These are phyloP conservation scores for Ceratina australensis DNA, from an alignment of 1,140 invertebrate genomes.

Conservation along the genomic window DNA sequence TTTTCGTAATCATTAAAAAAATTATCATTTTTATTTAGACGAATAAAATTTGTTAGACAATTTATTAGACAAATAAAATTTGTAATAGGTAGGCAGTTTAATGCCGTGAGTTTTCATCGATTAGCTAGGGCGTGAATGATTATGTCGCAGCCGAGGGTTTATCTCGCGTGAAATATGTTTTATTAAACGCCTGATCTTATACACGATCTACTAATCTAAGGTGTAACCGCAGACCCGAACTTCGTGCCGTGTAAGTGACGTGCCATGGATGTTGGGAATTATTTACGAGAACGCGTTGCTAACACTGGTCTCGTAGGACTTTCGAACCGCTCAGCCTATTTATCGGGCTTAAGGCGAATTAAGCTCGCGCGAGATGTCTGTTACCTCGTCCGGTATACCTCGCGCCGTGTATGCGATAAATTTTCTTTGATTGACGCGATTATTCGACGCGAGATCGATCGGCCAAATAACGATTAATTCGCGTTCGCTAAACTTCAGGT, in stretches of 20 bases:
- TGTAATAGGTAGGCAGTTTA: too few species aligned
- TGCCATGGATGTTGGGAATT: slow-evolving; percentile 50
- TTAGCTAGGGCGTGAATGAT: too few species aligned
- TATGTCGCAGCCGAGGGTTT: too few species aligned
- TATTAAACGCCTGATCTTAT: neutral
- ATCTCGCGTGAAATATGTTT: neutral
- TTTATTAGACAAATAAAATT: too few species aligned
- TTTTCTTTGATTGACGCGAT: slow-evolving; percentile 56
- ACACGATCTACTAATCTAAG: neutral
- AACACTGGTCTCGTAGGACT: slow-evolving; percentile 36
- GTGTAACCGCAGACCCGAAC: slow-evolving; percentile 31
- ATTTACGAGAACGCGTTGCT: slow-evolving; percentile 52
- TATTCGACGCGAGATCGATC: slow-evolving; percentile 14
- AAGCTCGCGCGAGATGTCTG: slow-evolving; percentile 16
- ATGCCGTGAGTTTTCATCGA: too few species aligned
- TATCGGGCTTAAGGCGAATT: slow-evolving; percentile 59
- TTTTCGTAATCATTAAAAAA: neutral
- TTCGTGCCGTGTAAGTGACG: slow-evolving; percentile 32
- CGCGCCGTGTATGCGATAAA: slow-evolving; percentile 35
- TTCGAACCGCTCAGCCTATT: slow-evolving; percentile 49
- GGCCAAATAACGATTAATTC: slow-evolving; percentile 20
- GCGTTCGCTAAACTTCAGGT: too few species aligned
- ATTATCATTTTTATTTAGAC: too few species aligned
- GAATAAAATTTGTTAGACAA: too few species aligned
- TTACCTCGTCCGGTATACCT: slow-evolving; percentile 6